phyloP scores from a whole-genome alignment of 2,113 vertebrate genomes.

The Zonotrichia leucophrys region DNA sequence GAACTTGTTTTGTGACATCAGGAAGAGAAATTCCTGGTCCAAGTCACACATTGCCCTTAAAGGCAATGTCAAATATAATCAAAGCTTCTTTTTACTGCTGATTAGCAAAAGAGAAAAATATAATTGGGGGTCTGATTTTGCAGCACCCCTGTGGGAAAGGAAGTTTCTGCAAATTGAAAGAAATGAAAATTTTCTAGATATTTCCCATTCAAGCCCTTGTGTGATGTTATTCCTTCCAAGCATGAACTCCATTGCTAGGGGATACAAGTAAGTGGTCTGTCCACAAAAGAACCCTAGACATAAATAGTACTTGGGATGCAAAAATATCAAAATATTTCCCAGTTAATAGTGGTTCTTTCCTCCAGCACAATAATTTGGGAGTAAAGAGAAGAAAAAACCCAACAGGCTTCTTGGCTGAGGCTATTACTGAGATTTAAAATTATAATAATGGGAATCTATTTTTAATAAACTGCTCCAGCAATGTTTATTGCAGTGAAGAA shows the following conservation, averaged over 20 bases:
- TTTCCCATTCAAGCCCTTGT: background rate
- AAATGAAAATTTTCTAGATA: background rate
- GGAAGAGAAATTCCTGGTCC: background rate
- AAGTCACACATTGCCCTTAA: background rate
- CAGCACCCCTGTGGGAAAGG: background rate
- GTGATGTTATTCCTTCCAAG: background rate
- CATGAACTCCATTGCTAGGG: background rate
- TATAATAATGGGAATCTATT: slow-evolving; percentile 31
- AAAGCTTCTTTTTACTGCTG: background rate
- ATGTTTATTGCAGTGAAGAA: slow-evolving; percentile 39
- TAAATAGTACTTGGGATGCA: background rate
- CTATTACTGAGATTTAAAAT: slow-evolving; percentile 51
- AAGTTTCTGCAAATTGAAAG: background rate
- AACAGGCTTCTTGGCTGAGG: slow-evolving; percentile 7
- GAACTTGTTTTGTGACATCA: background rate
- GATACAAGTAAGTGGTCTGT: background rate
- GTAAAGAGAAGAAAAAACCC: slow-evolving; percentile 1
- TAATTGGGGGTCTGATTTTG: background rate
- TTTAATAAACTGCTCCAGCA: slow-evolving; percentile 45
- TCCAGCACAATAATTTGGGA: background rate
- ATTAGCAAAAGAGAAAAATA: background rate
- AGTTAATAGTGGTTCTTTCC: background rate
- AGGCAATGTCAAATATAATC: background rate
- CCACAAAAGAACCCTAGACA: background rate
- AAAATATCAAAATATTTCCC: slow-evolving; percentile 17